Conservation (phyloP, 2,797 vertebrate genomes). For the Thamnophis elegans region DNA sequence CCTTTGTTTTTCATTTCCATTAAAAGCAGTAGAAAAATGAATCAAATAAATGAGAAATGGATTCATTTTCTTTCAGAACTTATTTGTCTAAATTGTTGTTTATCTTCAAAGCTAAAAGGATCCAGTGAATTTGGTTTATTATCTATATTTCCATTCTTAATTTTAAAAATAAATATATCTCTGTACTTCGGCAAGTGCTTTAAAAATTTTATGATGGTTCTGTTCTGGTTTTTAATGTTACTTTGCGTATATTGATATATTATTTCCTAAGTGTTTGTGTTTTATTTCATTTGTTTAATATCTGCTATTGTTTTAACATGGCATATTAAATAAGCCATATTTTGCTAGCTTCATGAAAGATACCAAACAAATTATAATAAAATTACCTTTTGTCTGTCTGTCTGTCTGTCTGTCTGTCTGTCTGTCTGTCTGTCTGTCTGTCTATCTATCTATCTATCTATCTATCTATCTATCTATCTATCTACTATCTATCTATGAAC, state of each 20-base stretch:
- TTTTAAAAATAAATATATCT: background rate
- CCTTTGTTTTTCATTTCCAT: background rate
- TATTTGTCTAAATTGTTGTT: background rate
- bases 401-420: too few relatives aligned
- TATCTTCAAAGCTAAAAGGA: background rate
- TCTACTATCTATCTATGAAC: background rate
- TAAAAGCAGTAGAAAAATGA: background rate
- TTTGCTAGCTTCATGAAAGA: background rate
- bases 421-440: too few relatives aligned
- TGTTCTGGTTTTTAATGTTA: background rate
- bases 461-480: too few relatives aligned
- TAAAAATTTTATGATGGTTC: background rate
- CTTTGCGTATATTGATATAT: background rate
- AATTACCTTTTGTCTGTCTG: background rate
- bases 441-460: too few relatives aligned
- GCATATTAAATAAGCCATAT: background rate
- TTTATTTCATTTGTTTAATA: background rate
- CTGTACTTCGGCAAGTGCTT: too few relatives aligned
- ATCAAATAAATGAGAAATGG: background rate
- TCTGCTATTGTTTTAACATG: background rate
- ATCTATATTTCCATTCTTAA: background rate
- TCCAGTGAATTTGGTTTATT: background rate
- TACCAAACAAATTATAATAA: background rate
- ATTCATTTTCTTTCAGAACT: background rate
- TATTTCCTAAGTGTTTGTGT: background rate